Conservation (phyloP, 1,140 invertebrate genomes). For the Drosophila dunni region DNA sequence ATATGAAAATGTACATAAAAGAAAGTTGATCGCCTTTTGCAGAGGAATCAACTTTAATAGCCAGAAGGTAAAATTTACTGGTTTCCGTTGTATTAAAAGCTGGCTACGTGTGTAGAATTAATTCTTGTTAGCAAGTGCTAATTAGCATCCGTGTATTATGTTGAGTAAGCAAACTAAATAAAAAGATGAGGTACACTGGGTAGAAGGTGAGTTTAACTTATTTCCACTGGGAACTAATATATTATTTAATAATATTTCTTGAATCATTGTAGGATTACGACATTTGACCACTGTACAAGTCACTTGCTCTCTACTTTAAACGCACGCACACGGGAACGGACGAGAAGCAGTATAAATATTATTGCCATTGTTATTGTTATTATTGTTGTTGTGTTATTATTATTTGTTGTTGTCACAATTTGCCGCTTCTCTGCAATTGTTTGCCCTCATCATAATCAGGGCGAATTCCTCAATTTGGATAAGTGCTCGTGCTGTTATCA, state of each 20-base stretch:
- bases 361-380: slow-evolving; percentile 9
- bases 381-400: slow-evolving; percentile 1
- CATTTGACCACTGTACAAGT: slow-evolving; percentile 28
- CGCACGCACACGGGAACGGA: slow-evolving; percentile 23
- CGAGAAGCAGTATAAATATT: slow-evolving; percentile 38
- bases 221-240: background rate
- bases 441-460: slow-evolving; percentile 70
- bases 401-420: slow-evolving; percentile 32
- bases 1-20: background rate
- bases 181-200: too few species aligned
- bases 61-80: background rate
- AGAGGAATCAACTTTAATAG: background rate
- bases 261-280: background rate
- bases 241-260: too few species aligned
- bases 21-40: background rate
- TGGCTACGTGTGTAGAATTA: background rate
- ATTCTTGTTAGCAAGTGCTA: too few species aligned
- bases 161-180: too few species aligned
- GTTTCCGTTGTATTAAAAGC: background rate
- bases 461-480: slow-evolving; percentile 75
- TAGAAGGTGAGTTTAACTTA: background rate
- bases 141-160: too few species aligned
- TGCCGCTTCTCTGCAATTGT: slow-evolving; percentile 15
- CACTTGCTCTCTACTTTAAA: slow-evolving; percentile 4
- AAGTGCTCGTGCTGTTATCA: slow-evolving; percentile 84